Percentiles rank a stretch among this genome's conserved stretches.
These are phyloP conservation scores for Musca vetustissima DNA, from an alignment of 1,140 invertebrate species.

Conservation along the genomic window DNA sequence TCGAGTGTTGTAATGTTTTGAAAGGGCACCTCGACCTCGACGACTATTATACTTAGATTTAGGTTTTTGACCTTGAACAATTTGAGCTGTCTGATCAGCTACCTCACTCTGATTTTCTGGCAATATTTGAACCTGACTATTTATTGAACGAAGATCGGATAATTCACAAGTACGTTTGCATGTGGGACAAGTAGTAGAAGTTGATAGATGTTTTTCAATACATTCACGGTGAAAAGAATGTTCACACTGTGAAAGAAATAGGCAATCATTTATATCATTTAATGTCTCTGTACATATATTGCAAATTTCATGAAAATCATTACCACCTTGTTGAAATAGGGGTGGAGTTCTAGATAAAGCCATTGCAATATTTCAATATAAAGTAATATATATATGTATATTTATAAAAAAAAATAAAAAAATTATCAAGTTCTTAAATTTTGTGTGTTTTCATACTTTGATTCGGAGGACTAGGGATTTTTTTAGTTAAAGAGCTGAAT, in stretches of 20 bases:
- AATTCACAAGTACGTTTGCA: background rate
- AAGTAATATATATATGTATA: too few relatives aligned
- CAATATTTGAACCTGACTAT: too few relatives aligned
- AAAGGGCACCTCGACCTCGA: background rate
- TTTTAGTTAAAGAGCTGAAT: too few relatives aligned
- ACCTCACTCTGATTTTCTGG: too few relatives aligned
- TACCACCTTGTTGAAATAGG: too few relatives aligned
- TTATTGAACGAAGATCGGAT: background rate
- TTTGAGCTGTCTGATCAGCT: background rate
- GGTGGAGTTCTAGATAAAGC: too few relatives aligned
- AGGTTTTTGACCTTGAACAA: background rate
- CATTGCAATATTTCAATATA: too few relatives aligned
- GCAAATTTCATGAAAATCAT: too few relatives aligned
- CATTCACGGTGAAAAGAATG: background rate
- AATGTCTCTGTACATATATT: background rate
- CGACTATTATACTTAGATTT: background rate
- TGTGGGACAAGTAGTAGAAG: background rate
- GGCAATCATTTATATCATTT: background rate
- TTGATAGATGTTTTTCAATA: background rate
- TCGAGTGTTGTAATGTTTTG: conserved; percentile 1
- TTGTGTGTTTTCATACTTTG: too few relatives aligned
- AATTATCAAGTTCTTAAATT: too few relatives aligned
- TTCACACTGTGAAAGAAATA: background rate
- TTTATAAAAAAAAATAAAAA: too few relatives aligned
- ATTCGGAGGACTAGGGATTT: too few relatives aligned